These are phyloP conservation scores for Sebastes taczanowskii DNA, from an alignment of 2,797 vertebrate genomes.

Conservation along the genomic window DNA sequence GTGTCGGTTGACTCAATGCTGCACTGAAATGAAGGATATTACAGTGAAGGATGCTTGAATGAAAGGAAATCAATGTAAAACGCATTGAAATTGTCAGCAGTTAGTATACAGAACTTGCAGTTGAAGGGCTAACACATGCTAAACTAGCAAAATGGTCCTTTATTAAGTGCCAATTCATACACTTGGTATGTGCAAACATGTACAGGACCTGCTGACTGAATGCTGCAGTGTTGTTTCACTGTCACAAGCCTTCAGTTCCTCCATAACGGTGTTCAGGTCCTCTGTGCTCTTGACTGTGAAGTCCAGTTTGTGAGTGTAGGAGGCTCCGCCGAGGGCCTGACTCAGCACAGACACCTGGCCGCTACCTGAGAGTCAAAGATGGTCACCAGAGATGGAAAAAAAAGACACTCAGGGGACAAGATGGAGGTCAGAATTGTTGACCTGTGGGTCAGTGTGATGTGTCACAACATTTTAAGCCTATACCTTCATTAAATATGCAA, in stretches of 20 bases:
- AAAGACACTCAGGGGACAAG: not conserved
- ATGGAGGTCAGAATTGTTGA: not conserved
- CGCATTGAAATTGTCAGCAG: not conserved
- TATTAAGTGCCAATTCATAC: not conserved
- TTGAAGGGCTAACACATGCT: not conserved
- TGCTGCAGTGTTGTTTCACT: conserved; percentile 68
- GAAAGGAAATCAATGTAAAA: not conserved
- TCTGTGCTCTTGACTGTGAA: conserved; percentile 75
- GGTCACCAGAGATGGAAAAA: conserved; percentile 31
- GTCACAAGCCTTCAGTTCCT: conserved; percentile 78
- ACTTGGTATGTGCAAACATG: not conserved
- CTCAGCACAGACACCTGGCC: conserved; percentile 81
- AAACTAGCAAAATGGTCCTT: not conserved
- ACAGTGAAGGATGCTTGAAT: not conserved
- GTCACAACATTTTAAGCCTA: conserved; percentile 16
- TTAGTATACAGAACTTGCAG: not conserved
- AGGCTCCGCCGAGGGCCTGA: conserved; percentile 58
- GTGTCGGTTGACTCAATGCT: not conserved
- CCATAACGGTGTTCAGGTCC: conserved; percentile 75
- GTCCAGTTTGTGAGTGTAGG: conserved; percentile 85
- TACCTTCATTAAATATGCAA: conserved; percentile 34
- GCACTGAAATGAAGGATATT: not conserved
- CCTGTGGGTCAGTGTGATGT: not conserved
- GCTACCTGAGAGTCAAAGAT: conserved; percentile 69
- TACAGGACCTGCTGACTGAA: conserved; percentile 81